Evolutionary conservation across 1,140 invertebrate species (phyloP).

Genomic region (Belonocnema kinseyi): DNA sequence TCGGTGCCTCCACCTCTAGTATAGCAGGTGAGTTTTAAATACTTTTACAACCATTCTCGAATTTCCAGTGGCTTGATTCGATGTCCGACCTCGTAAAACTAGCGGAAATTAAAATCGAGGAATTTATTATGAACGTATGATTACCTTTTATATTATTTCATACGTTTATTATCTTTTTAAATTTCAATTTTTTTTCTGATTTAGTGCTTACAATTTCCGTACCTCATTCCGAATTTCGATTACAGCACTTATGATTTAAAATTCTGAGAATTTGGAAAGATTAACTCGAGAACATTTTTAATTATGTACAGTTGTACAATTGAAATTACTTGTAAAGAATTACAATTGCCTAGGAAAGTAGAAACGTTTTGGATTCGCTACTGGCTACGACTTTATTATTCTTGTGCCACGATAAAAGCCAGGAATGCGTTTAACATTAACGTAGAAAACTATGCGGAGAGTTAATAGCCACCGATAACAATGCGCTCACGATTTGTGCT

Average conservation of each 20-base stretch:
- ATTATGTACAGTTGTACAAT: background rate
- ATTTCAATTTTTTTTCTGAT: constrained; percentile 5
- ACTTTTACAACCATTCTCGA: constrained; percentile 36
- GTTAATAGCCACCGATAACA: constrained; percentile 56
- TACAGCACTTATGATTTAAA: too few species aligned
- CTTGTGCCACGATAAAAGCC: constrained; percentile 50
- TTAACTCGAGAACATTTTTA: too few species aligned
- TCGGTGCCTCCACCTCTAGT: constrained; percentile 89
- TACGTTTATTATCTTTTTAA: constrained; percentile 7
- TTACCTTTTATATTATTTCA: constrained; percentile 33
- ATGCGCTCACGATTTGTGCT: constrained; percentile 44
- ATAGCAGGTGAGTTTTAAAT: constrained; percentile 86
- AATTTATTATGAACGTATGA: constrained; percentile 15
- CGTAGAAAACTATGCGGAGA: constrained; percentile 62
- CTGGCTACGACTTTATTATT: constrained; percentile 17
- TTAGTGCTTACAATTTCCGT: background rate
- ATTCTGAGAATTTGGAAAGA: too few species aligned
- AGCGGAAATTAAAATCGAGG: constrained; percentile 26
- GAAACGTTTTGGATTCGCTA: background rate
- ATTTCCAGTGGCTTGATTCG: constrained; percentile 32
- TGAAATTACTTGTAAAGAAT: background rate
- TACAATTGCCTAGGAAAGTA: background rate
- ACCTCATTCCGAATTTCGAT: too few species aligned
- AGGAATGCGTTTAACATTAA: constrained; percentile 59
- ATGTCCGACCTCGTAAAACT: constrained; percentile 43